These are phyloP conservation scores for Clostera curtula DNA, from an alignment of 2,888 invertebrate species.

Conservation along the genomic window DNA sequence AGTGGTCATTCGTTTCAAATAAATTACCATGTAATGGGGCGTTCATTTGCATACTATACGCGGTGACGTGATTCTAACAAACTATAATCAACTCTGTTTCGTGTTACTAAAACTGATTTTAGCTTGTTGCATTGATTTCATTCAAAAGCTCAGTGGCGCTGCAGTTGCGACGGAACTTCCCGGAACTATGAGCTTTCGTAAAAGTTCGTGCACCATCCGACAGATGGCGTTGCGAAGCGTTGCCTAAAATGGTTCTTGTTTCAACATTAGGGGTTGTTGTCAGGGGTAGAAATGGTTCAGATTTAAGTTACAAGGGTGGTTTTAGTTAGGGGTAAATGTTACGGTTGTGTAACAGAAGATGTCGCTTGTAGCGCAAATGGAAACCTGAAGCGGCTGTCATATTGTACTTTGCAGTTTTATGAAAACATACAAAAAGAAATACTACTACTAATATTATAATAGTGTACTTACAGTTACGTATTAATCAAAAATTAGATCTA, in stretches of 20 bases:
- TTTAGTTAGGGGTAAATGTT: slow-evolving; percentile 16
- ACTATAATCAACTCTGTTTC: slow-evolving; percentile 39
- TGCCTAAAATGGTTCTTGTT: slow-evolving; percentile 29
- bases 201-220: slow-evolving; percentile 52
- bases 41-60: slow-evolving; percentile 72
- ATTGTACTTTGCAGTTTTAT: too few species aligned
- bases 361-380: too few species aligned
- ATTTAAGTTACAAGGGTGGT: slow-evolving; percentile 23
- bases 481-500: too few species aligned
- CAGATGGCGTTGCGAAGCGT: slow-evolving; percentile 52
- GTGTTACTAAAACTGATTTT: slow-evolving; percentile 26
- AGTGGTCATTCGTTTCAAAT: slow-evolving; percentile 76
- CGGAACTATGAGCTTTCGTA: slow-evolving; percentile 51
- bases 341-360: slow-evolving; percentile 26
- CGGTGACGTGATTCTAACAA: slow-evolving; percentile 26
- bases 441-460: too few species aligned
- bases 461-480: too few species aligned
- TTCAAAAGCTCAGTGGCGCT: slow-evolving; percentile 58
- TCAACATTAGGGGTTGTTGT: slow-evolving; percentile 22
- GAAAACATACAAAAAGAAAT: too few species aligned
- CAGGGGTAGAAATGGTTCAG: slow-evolving; percentile 33
- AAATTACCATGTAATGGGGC: slow-evolving; percentile 74
- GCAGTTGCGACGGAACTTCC: slow-evolving; percentile 41
- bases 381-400: neutral
- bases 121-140: slow-evolving; percentile 35